Conservation (phyloP, 2,797 vertebrate genomes). For the Amniataba percoides region DNA sequence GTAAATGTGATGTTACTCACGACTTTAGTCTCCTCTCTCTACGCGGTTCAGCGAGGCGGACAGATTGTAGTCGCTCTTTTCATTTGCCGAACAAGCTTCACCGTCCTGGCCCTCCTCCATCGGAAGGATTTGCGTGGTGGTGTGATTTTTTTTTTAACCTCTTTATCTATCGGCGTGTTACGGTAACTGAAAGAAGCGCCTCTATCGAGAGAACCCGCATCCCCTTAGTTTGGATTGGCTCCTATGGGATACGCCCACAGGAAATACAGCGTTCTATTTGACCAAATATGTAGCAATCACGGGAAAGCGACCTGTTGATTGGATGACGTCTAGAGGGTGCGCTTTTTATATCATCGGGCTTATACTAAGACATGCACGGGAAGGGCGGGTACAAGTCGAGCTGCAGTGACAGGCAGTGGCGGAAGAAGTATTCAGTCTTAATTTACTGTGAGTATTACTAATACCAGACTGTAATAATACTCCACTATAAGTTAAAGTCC, state of each 20-base stretch:
- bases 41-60: conserved; percentile 68
- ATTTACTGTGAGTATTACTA: too few relatives aligned
- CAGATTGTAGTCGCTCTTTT: conserved; percentile 77
- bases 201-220: too few relatives aligned
- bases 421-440: too few relatives aligned
- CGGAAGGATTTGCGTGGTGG: conserved; percentile 79
- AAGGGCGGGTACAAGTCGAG: conserved; percentile 29
- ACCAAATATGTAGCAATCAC: conserved; percentile 55
- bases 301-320: conserved; percentile 70
- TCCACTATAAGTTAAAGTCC: too few relatives aligned
- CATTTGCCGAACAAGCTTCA: conserved; percentile 76
- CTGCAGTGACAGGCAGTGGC: not conserved
- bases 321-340: conserved; percentile 61
- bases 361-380: conserved; percentile 21
- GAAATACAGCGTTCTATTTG: conserved; percentile 49
- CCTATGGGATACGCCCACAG: conserved; percentile 40
- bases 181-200: too few relatives aligned
- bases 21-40: conserved; percentile 73
- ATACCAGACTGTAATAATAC: too few relatives aligned
- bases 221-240: conserved; percentile 16
- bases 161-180: too few relatives aligned
- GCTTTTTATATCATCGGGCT: not conserved
- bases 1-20: conserved; percentile 68
- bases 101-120: conserved; percentile 81
- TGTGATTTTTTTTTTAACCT: conserved; percentile 69